Evolutionary conservation across 2,113 vertebrate genomes (phyloP).

Genomic region (Lophotis ruficrista): DNA sequence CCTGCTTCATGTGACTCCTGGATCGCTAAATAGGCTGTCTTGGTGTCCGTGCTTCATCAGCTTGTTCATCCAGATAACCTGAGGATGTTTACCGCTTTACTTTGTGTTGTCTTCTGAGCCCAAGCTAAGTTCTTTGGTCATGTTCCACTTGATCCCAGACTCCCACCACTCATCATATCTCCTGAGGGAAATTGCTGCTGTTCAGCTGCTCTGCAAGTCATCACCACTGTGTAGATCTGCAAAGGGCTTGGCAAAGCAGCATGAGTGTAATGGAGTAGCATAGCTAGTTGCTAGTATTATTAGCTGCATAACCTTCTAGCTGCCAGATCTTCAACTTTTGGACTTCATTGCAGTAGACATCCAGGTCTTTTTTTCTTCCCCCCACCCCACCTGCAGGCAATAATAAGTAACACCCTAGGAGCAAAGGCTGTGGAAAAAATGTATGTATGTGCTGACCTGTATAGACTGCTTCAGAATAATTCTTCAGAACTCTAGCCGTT

Average conservation of each 20-base stretch:
- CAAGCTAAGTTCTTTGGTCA: not conserved
- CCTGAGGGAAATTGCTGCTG: not conserved
- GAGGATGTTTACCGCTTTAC: not conserved
- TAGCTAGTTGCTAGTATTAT: not conserved
- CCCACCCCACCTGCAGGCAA: not conserved
- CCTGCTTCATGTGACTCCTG: not conserved
- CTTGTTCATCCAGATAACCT: not conserved
- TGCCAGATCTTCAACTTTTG: not conserved
- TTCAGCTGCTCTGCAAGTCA: not conserved
- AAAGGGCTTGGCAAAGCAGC: not conserved
- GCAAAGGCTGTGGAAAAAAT: not conserved
- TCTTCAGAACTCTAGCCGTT: not conserved
- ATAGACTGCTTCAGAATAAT: not conserved
- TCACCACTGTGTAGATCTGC: not conserved
- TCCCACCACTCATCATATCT: not conserved
- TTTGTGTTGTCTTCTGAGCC: not conserved
- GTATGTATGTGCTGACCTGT: not conserved
- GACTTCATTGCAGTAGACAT: not conserved
- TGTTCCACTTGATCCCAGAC: not conserved
- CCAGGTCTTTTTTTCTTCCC: not conserved
- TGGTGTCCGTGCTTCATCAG: not conserved
- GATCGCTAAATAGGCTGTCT: rapidly evolving
- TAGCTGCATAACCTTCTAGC: not conserved
- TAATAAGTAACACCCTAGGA: not conserved
- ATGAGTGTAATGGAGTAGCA: not conserved